These are phyloP conservation scores for Stenodera caucasica DNA, from an alignment of 2,888 invertebrate genomes.

Conservation along the genomic window DNA sequence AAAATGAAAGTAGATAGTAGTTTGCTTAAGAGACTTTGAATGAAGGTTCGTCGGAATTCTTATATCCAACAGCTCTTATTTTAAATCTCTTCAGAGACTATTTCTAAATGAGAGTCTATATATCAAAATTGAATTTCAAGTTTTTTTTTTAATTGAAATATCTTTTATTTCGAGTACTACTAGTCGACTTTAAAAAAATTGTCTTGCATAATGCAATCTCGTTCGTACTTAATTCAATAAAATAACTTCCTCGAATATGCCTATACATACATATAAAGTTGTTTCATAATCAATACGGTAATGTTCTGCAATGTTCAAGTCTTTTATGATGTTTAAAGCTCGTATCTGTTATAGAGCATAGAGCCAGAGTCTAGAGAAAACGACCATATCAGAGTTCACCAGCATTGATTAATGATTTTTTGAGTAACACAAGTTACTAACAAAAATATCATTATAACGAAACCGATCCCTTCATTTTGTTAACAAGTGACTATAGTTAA, in stretches of 20 bases:
- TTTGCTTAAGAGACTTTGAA: not conserved
- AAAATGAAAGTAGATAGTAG: not conserved
- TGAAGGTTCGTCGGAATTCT: not conserved
- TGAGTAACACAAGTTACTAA: slow-evolving; percentile 22
- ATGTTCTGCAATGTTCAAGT: not conserved
- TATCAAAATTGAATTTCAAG: not conserved
- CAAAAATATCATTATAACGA: slow-evolving; percentile 15
- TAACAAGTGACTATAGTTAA: slow-evolving; percentile 9
- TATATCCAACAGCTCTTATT: not conserved
- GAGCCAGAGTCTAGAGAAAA: slow-evolving; percentile 17
- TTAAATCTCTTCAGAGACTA: not conserved
- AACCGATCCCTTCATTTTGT: slow-evolving; percentile 19
- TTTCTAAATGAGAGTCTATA: not conserved
- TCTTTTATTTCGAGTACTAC: not conserved
- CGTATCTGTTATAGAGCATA: slow-evolving; percentile 21
- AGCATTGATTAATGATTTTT: slow-evolving; percentile 27
- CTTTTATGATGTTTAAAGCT: slow-evolving; percentile 21
- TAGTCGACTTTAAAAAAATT: not conserved
- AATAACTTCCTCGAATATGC: not conserved
- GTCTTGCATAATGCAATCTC: not conserved
- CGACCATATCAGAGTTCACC: slow-evolving; percentile 22
- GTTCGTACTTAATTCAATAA: not conserved
- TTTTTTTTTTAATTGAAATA: not conserved
- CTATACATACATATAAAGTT: slow-evolving; percentile 4
- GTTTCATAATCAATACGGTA: slow-evolving; percentile 1